These are phyloP conservation scores for Cremastinae sp. DNA, from an alignment of 2,888 invertebrate genomes.

Conservation along the genomic window DNA sequence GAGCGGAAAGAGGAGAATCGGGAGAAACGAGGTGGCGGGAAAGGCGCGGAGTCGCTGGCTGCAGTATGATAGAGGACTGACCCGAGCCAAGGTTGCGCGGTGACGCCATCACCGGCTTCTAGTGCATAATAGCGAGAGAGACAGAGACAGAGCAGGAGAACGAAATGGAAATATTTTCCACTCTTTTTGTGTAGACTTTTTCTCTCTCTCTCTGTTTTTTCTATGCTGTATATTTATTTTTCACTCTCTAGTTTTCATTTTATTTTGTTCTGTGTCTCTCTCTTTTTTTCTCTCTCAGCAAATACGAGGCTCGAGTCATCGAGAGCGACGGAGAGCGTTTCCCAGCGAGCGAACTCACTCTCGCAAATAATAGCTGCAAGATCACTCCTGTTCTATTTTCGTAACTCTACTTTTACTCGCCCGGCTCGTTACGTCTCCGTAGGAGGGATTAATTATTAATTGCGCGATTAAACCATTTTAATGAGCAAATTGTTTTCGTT, in stretches of 20 bases:
- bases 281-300: background rate
- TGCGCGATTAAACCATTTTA: background rate
- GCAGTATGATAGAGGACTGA: slow-evolving; percentile 79
- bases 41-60: slow-evolving; percentile 67
- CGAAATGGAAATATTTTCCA: background rate
- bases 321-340: background rate
- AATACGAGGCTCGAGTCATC: slow-evolving; percentile 7
- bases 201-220: too few relatives aligned
- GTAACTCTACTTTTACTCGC: slow-evolving; percentile 26
- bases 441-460: slow-evolving; percentile 4
- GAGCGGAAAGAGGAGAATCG: slow-evolving; percentile 47
- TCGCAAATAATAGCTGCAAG: slow-evolving; percentile 36
- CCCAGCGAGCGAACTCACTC: slow-evolving; percentile 24
- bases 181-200: too few relatives aligned
- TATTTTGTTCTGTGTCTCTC: too few relatives aligned
- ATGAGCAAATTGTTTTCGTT: too few relatives aligned
- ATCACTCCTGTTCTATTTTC: slow-evolving; percentile 32
- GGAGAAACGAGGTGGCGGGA: slow-evolving; percentile 55
- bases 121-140: slow-evolving; percentile 77
- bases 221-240: too few relatives aligned
- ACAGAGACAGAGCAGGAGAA: slow-evolving; percentile 67
- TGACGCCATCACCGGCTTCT: slow-evolving; percentile 79
- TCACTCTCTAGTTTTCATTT: too few relatives aligned
- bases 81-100: slow-evolving; percentile 79
- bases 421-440: slow-evolving; percentile 7